Base-by-base conservation (phyloP, 2,113 vertebrate genomes). In the Harpagus bidentatus region DNA sequence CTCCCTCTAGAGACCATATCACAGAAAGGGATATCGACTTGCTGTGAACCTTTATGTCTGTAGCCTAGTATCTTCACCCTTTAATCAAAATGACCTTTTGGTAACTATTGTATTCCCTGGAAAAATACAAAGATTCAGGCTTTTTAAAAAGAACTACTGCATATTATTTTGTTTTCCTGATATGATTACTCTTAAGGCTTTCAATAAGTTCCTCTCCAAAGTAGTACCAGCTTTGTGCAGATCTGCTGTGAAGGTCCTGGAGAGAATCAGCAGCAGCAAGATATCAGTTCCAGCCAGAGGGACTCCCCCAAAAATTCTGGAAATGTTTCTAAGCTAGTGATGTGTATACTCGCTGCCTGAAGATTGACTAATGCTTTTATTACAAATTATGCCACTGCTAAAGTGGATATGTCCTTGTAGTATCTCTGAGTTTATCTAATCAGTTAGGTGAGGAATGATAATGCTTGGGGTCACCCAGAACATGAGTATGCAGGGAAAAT, bases 311-410 rank as follows among this genome's bases (percentile, higher is more conserved):
- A 67, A 67, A 76, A 62, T 83, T 86, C 28, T 36, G 38, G 29
- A 50, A 77, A 53, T 56, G 3, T 56, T 43, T 92, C 55, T 88
- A 42, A 61, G 40, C 16, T 59, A 29, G 9, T 26, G 17, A 19
- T 58, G 28, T 56, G 6, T 26, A 5, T 42, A 34, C 16, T 36
- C 58, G 12, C 9, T 0, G 0, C 47, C 38, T 81, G 52, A 59
- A 84, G 43, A 38, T 23, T 52, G n/a, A 53, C 13, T 28, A 11
- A 21, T 55, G 13, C 4, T 69, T 84, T 88, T 73, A 23, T 69
- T 59, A 25, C 1, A 13, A 92, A 65, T 70, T 50, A 34, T 73
- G 19, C 53, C 11, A 32, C 38, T 69, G 14, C n/a, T 84, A 7
- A 69, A 59, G 36, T 69, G 25, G 55, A 9, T 53, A 32, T 34